phyloP scores from a whole-genome alignment of 2,113 vertebrate genomes.

The Heloderma charlesbogerti region DNA sequence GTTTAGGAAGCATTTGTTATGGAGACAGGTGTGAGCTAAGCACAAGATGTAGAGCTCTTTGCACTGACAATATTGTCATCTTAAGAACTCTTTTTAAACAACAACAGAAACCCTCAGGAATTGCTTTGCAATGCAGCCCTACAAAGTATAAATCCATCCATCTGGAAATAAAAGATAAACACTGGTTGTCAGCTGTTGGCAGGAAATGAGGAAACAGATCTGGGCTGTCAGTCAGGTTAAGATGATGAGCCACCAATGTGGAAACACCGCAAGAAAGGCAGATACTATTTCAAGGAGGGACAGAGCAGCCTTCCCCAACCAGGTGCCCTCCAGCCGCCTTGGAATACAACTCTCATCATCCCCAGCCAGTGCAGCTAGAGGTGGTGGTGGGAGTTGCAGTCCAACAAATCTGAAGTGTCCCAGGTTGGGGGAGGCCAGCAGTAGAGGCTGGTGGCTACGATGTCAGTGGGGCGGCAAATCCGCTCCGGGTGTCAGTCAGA shows the following conservation, averaged over 20 bases:
- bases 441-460: no score
- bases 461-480: no score
- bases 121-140: neutral
- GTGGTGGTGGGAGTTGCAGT: no score
- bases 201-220: neutral
- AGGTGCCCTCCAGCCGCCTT: no score
- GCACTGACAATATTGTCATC: neutral
- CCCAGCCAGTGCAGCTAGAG: no score
- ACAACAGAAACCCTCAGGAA: neutral
- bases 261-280: neutral
- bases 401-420: no score
- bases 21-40: neutral
- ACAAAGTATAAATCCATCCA: neutral
- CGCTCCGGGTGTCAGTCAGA: no score
- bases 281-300: neutral
- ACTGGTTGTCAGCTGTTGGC: neutral
- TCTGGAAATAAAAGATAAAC: neutral
- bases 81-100: conserved; percentile 1
- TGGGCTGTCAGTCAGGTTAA: neutral
- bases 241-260: neutral
- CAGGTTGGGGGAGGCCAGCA: no score
- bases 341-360: no score
- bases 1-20: conserved; percentile 10
- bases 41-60: conserved; percentile 9
- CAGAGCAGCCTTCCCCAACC: no score